Conservation (phyloP, 2,888 invertebrate species). For the Melanotus villosus region DNA sequence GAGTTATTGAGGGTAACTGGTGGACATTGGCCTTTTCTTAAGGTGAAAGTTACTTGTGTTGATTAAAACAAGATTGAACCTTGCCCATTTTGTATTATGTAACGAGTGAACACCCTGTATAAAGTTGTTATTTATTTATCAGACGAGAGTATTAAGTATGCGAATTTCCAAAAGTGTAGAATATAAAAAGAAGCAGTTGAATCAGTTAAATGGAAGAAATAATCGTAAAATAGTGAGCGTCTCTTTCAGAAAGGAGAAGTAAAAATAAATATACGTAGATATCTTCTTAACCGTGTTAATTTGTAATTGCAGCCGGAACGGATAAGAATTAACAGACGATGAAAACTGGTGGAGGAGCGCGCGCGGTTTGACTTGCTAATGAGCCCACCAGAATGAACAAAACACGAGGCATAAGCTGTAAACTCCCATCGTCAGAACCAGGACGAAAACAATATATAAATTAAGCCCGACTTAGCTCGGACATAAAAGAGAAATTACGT, state of each 20-base stretch:
- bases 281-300: constrained; percentile 41
- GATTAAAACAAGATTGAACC: no score
- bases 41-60: no score
- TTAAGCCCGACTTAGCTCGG: constrained; percentile 37
- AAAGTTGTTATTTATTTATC: no score
- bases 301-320: constrained; percentile 42
- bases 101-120: no score
- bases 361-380: constrained; percentile 48
- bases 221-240: constrained; percentile 15
- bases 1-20: no score
- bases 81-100: no score
- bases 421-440: constrained; percentile 37
- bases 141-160: no score
- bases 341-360: constrained; percentile 40
- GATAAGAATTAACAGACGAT: constrained; percentile 47
- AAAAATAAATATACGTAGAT: constrained; percentile 28
- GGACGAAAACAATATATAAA: constrained; percentile 46
- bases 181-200: no score
- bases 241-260: background rate
- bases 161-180: no score
- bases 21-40: no score
- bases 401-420: constrained; percentile 42
- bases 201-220: no score
- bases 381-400: constrained; percentile 41
- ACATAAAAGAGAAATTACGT: constrained; percentile 40